Conservation (phyloP, 2,113 vertebrate species). For the Aplodontia rufa region DNA sequence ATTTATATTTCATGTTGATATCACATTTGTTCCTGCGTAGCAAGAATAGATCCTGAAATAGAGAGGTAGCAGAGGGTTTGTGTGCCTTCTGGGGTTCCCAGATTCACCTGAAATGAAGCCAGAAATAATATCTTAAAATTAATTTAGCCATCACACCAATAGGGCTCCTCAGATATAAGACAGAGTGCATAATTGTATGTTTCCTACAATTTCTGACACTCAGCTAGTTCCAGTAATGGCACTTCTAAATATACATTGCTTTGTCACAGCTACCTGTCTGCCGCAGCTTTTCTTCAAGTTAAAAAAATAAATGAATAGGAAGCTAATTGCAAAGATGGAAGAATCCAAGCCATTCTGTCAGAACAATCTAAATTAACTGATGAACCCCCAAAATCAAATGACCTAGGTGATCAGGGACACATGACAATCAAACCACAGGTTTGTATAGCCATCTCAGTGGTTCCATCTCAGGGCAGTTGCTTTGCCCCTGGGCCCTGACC, state of each 20-base stretch:
- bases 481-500: background rate
- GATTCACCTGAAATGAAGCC: slow-evolving; percentile 46
- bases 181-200: slow-evolving; percentile 58
- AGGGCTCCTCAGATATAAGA: slow-evolving; percentile 10
- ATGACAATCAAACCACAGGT: background rate
- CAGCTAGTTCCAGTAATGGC: slow-evolving; percentile 20
- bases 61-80: slow-evolving; percentile 4
- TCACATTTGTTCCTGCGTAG: slow-evolving; percentile 47
- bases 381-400: background rate
- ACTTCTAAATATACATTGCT: slow-evolving; percentile 61
- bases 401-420: background rate
- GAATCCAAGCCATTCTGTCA: background rate
- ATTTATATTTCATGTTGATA: slow-evolving; percentile 39
- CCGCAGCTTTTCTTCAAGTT: background rate
- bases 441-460: too few relatives aligned
- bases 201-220: slow-evolving; percentile 52
- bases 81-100: slow-evolving; percentile 14
- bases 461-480: background rate
- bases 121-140: slow-evolving; percentile 65
- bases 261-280: slow-evolving; percentile 35
- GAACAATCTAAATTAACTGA: background rate
- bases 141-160: slow-evolving; percentile 66
- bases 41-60: background rate
- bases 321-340: slow-evolving; percentile 22
- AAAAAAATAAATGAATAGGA: slow-evolving; percentile 52